These are phyloP conservation scores for Clivina fossor DNA, from an alignment of 2,888 invertebrate genomes.

Conservation along the genomic window DNA sequence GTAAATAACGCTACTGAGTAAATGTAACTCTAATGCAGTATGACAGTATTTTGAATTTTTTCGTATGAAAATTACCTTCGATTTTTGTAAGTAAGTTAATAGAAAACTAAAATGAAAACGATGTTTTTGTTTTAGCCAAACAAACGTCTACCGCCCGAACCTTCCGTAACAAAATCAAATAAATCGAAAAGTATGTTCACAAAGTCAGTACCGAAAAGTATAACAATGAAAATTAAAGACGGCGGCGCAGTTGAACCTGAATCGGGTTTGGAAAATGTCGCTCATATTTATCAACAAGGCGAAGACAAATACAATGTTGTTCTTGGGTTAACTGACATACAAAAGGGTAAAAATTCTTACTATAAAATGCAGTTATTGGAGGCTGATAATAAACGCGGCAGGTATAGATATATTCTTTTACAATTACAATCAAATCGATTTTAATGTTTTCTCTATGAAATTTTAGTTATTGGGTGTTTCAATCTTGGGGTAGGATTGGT, in stretches of 20 bases:
- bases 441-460: not conserved
- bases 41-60: no score
- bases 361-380: constrained; percentile 93
- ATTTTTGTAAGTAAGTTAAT: no score
- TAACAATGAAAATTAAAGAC: constrained; percentile 71
- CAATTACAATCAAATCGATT: constrained; percentile 1
- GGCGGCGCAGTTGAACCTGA: constrained; percentile 94
- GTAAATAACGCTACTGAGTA: no score
- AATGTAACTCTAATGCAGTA: no score
- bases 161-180: constrained; percentile 43
- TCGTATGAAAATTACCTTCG: no score
- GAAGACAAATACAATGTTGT: constrained; percentile 73
- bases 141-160: constrained; percentile 46
- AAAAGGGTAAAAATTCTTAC: constrained; percentile 85
- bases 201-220: constrained; percentile 59
- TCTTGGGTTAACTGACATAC: constrained; percentile 83
- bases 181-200: constrained; percentile 50
- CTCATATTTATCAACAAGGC: constrained; percentile 72
- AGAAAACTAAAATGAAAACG: no score
- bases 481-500: constrained; percentile 96
- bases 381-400: constrained; percentile 60
- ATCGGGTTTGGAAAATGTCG: constrained; percentile 72
- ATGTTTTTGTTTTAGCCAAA: constrained; percentile 49
- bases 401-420: not conserved
- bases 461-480: constrained; percentile 74